phyloP scores from a whole-genome alignment of 2,888 invertebrate genomes.

The Drosophila algonquin region DNA sequence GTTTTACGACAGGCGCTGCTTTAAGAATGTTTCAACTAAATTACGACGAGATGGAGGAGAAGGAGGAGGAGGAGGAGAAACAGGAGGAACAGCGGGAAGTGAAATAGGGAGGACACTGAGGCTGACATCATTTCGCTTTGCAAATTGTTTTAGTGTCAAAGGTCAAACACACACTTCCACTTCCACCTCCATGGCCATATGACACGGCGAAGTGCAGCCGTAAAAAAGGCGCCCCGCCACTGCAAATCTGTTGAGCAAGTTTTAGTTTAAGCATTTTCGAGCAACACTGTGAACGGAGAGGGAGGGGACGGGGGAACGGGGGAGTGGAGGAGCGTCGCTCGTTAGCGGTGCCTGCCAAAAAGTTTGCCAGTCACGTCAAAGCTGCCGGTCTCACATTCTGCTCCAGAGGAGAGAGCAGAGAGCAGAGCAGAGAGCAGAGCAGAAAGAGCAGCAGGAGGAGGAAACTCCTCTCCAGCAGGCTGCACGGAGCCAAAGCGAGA shows the following conservation, averaged over 20 bases:
- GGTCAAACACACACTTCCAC: conserved; percentile 65
- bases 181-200: conserved; percentile 59
- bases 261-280: conserved; percentile 75
- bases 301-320: conserved; percentile 18
- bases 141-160: conserved; percentile 79
- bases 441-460: neutral
- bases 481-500: conserved; percentile 49
- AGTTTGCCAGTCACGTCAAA: conserved; percentile 77
- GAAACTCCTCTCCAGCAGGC: conserved; percentile 8
- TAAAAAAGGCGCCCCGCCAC: conserved; percentile 56
- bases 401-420: neutral
- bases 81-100: conserved; percentile 10
- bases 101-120: conserved; percentile 44
- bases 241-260: conserved; percentile 76
- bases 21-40: conserved; percentile 78
- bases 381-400: conserved; percentile 61
- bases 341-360: conserved; percentile 77
- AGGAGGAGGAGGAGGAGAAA: neutral
- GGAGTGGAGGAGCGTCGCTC: conserved; percentile 50
- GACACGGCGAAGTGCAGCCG: conserved; percentile 71
- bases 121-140: conserved; percentile 77
- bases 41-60: conserved; percentile 47
- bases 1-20: conserved; percentile 64
- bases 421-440: neutral
- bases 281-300: conserved; percentile 53